A percentile compares a stretch with the other conserved stretches of the same genome.
Evolutionary conservation across 2,888 invertebrate species (phyloP).

Genomic region (Melitaea athalia): DNA sequence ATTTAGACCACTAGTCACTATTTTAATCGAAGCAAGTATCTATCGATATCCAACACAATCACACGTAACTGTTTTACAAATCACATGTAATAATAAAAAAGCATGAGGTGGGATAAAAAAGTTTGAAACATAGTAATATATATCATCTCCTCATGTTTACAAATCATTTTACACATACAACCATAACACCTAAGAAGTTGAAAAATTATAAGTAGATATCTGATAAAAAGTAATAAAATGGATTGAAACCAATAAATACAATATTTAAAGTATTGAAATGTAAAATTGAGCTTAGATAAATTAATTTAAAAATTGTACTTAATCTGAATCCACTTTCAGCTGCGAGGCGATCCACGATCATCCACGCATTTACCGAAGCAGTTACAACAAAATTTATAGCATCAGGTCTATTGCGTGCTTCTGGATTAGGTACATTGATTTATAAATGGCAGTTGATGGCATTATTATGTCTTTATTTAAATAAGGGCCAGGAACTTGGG

Average conservation of each 20-base stretch:
- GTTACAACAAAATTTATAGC: conserved; percentile 65
- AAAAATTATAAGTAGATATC: too few species aligned
- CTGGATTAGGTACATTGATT: conserved; percentile 52
- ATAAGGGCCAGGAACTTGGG: conserved; percentile 29
- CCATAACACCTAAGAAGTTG: too few species aligned
- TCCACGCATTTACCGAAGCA: conserved; percentile 43
- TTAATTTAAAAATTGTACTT: background rate
- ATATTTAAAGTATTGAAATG: background rate
- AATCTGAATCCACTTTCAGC: conserved; percentile 18
- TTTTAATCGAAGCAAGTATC: too few species aligned
- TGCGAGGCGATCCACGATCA: conserved; percentile 24
- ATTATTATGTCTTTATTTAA: conserved; percentile 58
- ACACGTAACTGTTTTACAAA: too few species aligned
- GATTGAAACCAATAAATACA: background rate
- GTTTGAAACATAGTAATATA: too few species aligned
- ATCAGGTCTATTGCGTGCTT: conserved; percentile 40
- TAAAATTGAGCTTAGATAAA: background rate
- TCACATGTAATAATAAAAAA: too few species aligned
- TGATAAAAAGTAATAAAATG: too few species aligned
- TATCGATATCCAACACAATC: too few species aligned
- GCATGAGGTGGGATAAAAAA: too few species aligned
- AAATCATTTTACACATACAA: too few species aligned
- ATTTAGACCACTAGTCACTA: too few species aligned
- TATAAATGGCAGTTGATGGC: conserved; percentile 54
- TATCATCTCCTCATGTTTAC: too few species aligned